These are phyloP conservation scores for Chlorops oryzae DNA, from an alignment of 1,140 invertebrate species.

Conservation along the genomic window DNA sequence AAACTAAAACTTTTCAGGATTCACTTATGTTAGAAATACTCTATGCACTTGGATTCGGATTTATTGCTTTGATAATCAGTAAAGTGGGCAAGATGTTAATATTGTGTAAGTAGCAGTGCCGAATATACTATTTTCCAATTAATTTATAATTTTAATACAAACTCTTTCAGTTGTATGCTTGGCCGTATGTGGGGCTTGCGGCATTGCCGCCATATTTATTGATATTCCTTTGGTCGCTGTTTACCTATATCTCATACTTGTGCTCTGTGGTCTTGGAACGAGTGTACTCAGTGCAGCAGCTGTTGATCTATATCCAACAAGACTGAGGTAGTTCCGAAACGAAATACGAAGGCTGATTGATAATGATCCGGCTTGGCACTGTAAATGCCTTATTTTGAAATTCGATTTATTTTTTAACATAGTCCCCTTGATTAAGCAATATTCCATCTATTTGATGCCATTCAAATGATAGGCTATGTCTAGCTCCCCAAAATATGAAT, in stretches of 20 bases:
- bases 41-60: conserved; percentile 18
- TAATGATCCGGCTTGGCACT: too few species aligned
- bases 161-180: conserved; percentile 16
- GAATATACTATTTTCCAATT: too few species aligned
- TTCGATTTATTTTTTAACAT: too few species aligned
- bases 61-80: conserved; percentile 18
- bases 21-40: conserved; percentile 18
- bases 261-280: conserved; percentile 26
- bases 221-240: conserved; percentile 17
- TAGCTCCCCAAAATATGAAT: too few species aligned
- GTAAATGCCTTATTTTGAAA: too few species aligned
- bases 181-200: conserved; percentile 11
- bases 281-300: conserved; percentile 30
- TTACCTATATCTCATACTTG: conserved; percentile 20
- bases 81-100: conserved; percentile 17
- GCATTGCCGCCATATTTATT: conserved; percentile 14
- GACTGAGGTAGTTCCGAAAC: conserved; percentile 31
- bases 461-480: too few species aligned
- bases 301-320: conserved; percentile 37
- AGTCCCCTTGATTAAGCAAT: too few species aligned
- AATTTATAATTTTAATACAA: too few species aligned
- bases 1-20: conserved; percentile 18
- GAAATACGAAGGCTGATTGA: too few species aligned
- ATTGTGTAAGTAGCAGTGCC: conserved; percentile 23
- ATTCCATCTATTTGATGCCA: too few species aligned